Evolutionary conservation across 2,113 vertebrate genomes (phyloP).

Genomic region (Eublepharis macularius): DNA sequence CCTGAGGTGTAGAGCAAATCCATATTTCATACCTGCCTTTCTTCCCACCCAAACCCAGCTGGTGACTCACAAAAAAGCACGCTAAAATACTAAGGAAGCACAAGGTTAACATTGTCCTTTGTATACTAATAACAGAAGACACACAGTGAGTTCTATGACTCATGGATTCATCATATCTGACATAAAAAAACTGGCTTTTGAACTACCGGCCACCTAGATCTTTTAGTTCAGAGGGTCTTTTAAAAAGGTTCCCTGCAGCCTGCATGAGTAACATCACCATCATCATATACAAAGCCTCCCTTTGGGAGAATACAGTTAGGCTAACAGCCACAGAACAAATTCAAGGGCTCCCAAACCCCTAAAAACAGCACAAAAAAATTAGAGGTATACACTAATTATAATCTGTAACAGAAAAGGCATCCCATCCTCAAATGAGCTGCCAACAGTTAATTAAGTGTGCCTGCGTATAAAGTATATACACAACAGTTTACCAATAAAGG

Average conservation of each 20-base stretch:
- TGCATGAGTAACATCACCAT: neutral
- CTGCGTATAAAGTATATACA: neutral
- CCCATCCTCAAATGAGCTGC: constrained; percentile 25
- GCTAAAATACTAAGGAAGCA: neutral
- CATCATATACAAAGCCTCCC: no score
- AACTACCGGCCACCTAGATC: neutral
- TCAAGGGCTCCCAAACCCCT: neutral
- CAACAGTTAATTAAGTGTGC: constrained; percentile 22
- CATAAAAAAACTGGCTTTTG: neutral
- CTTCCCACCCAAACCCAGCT: neutral
- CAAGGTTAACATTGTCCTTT: neutral
- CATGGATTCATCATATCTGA: neutral
- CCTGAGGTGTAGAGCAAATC: neutral
- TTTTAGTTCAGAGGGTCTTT: neutral
- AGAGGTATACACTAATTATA: constrained; percentile 22
- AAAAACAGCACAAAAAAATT: neutral
- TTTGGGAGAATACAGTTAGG: neutral
- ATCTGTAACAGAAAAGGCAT: neutral
- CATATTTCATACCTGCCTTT: neutral
- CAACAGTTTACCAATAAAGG: constrained; percentile 25
- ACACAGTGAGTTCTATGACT: neutral
- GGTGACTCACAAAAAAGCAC: neutral
- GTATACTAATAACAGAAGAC: neutral
- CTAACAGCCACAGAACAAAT: neutral
- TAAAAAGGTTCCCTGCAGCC: neutral